phyloP scores from a whole-genome alignment of 37 sponge, comb jelly and placozoan species.

The Tethya wilhelma region DNA sequence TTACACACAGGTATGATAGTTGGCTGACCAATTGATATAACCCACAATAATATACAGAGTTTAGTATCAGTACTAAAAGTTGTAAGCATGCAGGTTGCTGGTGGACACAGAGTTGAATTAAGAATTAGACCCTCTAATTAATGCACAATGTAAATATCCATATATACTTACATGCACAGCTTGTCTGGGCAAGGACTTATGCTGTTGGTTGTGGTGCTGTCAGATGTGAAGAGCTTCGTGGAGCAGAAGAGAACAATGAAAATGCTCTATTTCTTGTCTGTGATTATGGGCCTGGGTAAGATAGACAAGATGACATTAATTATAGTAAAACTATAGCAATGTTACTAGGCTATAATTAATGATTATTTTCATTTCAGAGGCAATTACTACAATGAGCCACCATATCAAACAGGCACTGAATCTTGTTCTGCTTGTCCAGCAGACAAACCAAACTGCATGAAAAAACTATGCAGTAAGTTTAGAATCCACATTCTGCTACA shows the following conservation, averaged over 20 bases:
- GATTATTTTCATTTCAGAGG: background rate
- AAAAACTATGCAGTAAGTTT: conserved; percentile 42
- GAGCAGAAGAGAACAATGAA: conserved; percentile 24
- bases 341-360: background rate
- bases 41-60: background rate
- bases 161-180: conserved; percentile 23
- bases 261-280: conserved; percentile 62
- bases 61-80: background rate
- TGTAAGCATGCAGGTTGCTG: background rate
- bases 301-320: background rate
- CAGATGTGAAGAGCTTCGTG: conserved; percentile 41
- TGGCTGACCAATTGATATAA: background rate
- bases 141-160: background rate
- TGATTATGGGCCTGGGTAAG: conserved; percentile 67
- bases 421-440: conserved; percentile 24
- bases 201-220: conserved; percentile 59
- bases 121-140: too few relatives aligned
- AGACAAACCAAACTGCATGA: conserved; percentile 36
- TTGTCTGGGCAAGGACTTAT: conserved; percentile 53
- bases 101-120: background rate
- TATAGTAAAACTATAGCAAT: too few relatives aligned
- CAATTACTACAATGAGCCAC: conserved; percentile 8
- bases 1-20: conserved; percentile 21
- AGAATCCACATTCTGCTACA: background rate
- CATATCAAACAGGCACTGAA: conserved; percentile 36